Evolutionary conservation across 2,113 vertebrate species (phyloP), one percentile per base, ranked within the genome.

Genomic region (Oryzias curvinotus): DNA sequence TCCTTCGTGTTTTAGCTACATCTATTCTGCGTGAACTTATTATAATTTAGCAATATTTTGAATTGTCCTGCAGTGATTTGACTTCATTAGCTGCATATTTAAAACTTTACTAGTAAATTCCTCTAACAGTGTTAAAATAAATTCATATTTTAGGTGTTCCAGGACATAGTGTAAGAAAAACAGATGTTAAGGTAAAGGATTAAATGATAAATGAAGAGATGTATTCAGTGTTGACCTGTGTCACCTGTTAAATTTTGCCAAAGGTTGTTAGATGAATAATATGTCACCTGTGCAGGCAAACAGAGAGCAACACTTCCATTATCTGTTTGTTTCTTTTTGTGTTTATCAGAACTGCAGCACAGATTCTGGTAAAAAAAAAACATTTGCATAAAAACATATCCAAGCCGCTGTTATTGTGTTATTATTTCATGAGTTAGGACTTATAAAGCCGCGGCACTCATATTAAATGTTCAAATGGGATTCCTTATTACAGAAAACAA

Each of bases 101-200:
- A 90, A 92, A 58, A 87, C 88, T 88, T 72, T 85, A 67, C 43
- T 49, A 61, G 65, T 73, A 82, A 84, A 84, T 58, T 52, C 78
- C 57, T 87, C 52, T 30, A 57, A 76, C 65, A 47, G 58, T 67
- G 73, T 49, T 77, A 60, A 25, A 14, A 56, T 62, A 45, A 44
- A 25, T 77, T 82, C 70, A 42, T 62, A 45, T 68, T 62, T 71
- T 16, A 3, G 49, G 18, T 25, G 41, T 52, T 70, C 42, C 14
- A 16, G 14, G 65, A 62, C 14, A 47, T 62, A 62, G 58, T 66
- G 64, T 56, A 62, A 68, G 65, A 67, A 15, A 55, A 59, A 69
- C 62, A 46, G 48, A 48, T 61, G 53, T 58, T 52, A 49, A 69
- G 51, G 48, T 15, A 0, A 52, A 42, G 68, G 61, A 82, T 59